These are phyloP conservation scores for Sula dactylatra DNA, from an alignment of 2,113 vertebrate species.

Conservation along the genomic window DNA sequence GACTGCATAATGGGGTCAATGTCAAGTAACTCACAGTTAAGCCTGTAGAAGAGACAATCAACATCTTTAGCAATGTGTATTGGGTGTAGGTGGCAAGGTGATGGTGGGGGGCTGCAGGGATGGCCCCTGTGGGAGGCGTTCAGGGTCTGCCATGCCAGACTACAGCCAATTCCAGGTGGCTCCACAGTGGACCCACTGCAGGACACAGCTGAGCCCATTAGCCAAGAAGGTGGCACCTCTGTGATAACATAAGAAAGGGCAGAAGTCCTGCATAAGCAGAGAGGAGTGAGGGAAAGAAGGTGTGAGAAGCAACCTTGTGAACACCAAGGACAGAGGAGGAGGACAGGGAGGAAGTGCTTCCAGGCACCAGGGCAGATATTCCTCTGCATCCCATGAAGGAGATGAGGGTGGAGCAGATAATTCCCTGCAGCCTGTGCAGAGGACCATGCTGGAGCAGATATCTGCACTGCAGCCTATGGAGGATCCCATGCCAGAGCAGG, in stretches of 20 bases:
- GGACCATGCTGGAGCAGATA: neutral
- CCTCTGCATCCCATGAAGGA: neutral
- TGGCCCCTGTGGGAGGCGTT: neutral
- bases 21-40: neutral
- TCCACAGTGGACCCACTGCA: neutral
- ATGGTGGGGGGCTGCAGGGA: neutral
- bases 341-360: neutral
- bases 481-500: neutral
- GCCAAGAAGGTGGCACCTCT: neutral
- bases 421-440: neutral
- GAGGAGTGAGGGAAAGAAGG: neutral
- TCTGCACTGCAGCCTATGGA: neutral
- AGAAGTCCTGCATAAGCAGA: neutral
- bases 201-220: neutral
- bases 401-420: neutral
- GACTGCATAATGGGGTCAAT: neutral
- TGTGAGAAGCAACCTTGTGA: neutral
- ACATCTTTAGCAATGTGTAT: neutral
- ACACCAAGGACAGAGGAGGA: neutral
- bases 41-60: neutral
- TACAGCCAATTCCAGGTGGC: neutral
- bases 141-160: neutral
- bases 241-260: neutral
- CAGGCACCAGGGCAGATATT: neutral
- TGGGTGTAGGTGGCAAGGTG: neutral